These are phyloP conservation scores for Menidia menidia DNA, from an alignment of 2,797 vertebrate genomes.

Conservation along the genomic window DNA sequence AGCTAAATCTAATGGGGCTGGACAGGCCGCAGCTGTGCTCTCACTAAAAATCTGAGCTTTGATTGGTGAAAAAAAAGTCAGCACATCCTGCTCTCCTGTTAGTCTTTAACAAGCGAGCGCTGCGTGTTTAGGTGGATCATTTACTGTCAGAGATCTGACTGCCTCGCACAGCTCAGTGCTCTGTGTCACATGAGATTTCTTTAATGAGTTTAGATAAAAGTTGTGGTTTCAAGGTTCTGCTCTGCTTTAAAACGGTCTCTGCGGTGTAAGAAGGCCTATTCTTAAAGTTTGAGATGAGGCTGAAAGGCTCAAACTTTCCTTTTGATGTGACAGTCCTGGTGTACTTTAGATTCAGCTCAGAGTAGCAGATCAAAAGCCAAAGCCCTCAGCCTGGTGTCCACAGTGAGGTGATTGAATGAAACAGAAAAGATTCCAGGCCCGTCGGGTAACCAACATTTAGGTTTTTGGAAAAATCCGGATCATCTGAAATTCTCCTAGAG, in stretches of 20 bases:
- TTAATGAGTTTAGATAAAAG: conserved; percentile 20
- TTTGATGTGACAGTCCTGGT: conserved; percentile 24
- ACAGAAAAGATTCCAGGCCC: no score
- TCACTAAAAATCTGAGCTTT: neutral
- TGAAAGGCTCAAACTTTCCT: conserved; percentile 11
- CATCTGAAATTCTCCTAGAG: conserved; percentile 1
- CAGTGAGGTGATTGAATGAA: no score
- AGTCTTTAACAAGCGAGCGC: conserved; percentile 12
- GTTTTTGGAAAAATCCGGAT: conserved; percentile 12
- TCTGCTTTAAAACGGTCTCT: conserved; percentile 4
- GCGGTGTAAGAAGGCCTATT: neutral
- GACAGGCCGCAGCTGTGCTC: neutral
- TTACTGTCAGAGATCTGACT: conserved; percentile 25
- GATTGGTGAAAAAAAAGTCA: neutral
- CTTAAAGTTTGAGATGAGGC: neutral
- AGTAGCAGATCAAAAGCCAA: conserved; percentile 10
- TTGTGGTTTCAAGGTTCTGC: conserved; percentile 15
- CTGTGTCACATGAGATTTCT: conserved; percentile 25
- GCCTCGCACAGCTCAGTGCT: conserved; percentile 3
- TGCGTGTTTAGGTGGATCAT: neutral
- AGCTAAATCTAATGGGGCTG: conserved; percentile 1
- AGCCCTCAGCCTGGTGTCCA: neutral
- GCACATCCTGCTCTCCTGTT: conserved; percentile 15
- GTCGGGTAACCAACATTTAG: neutral
- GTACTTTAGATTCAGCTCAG: conserved; percentile 23